Conservation (phyloP, 2,888 invertebrate species). For the Allolobophora icterica region DNA sequence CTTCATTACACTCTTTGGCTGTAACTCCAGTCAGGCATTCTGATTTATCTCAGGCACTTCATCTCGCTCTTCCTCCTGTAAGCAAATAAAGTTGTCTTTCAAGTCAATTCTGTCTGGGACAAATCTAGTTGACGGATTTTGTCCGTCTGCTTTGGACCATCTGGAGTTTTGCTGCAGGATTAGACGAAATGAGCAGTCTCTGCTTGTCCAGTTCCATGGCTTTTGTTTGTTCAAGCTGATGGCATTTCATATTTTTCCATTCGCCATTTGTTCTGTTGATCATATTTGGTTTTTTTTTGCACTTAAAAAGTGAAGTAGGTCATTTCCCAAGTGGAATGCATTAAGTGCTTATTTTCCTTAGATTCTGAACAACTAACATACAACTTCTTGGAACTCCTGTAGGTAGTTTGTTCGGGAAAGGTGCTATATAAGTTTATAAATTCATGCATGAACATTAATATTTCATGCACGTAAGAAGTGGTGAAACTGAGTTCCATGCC, state of each 20-base stretch:
- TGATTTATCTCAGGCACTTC: background rate
- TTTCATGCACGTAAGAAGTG: too few species aligned
- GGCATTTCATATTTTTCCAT: background rate
- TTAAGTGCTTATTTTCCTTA: background rate
- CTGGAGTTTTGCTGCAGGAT: background rate
- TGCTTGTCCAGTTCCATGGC: background rate
- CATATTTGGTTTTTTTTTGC: background rate
- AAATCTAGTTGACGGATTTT: slow-evolving; percentile 1
- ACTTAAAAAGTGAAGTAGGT: background rate
- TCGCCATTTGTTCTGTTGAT: background rate
- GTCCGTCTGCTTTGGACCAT: background rate
- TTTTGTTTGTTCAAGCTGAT: background rate
- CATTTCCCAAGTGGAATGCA: background rate
- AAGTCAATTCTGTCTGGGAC: slow-evolving; percentile 1
- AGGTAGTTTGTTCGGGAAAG: background rate
- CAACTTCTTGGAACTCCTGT: background rate
- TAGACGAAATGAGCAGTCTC: background rate
- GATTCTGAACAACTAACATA: background rate
- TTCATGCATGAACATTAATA: background rate
- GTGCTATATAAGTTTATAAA: background rate
- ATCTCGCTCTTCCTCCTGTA: background rate
- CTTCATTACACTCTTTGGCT: background rate
- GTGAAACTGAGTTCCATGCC: too few species aligned
- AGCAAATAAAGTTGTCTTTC: background rate
- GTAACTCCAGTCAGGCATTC: background rate